Conservation (phyloP, 2,888 invertebrate species). For the Acanthosoma haemorrhoidale region DNA sequence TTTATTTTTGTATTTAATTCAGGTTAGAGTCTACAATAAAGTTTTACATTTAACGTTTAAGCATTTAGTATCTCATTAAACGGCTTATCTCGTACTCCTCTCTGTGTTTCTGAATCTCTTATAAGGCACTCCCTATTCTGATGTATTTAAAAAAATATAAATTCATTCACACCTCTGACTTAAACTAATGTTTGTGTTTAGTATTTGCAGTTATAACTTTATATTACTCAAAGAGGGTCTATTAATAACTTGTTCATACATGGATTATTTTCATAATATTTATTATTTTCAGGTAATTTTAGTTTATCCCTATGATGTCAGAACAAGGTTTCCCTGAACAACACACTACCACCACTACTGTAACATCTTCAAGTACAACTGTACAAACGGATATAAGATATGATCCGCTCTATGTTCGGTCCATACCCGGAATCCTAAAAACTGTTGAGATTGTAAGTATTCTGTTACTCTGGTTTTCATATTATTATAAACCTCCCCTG, state of each 20-base stretch:
- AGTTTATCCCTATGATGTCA: conserved; percentile 33
- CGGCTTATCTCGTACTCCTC: background rate
- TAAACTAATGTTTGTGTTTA: background rate
- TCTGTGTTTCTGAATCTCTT: too few species aligned
- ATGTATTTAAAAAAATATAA: background rate
- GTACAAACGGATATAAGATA: conserved; percentile 57
- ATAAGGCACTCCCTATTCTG: background rate
- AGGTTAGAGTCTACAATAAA: background rate
- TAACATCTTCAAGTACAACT: conserved; percentile 63
- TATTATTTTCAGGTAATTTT: background rate
- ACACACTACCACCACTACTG: conserved; percentile 62
- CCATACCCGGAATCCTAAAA: conserved; percentile 72
- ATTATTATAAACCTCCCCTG: too few species aligned
- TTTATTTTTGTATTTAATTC: conserved; percentile 1
- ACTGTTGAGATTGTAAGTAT: conserved; percentile 64
- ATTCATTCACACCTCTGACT: background rate
- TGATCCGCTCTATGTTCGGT: conserved; percentile 64
- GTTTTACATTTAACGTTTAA: background rate
- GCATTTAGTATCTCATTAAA: background rate
- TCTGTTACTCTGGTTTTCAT: too few species aligned
- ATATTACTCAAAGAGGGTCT: background rate
- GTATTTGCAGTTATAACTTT: background rate
- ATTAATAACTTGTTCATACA: background rate
- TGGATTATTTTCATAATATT: background rate
- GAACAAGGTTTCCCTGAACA: conserved; percentile 69